Conservation (phyloP, 2,113 vertebrate genomes). For the Cariama cristata region DNA sequence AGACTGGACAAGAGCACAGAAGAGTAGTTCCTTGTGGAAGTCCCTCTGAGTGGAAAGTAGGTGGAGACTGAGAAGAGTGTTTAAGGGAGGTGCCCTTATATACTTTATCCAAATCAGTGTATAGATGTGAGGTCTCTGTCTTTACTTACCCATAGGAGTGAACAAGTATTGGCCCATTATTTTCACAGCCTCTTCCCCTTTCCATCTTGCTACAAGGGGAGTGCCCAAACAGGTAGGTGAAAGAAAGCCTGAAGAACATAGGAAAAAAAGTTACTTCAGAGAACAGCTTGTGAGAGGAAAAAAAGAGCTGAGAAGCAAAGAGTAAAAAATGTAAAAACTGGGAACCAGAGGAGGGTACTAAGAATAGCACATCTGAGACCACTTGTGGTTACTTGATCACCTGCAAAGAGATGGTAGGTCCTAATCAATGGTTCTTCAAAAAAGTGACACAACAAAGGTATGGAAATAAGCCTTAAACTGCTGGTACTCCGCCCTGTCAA, state of each 20-base stretch:
- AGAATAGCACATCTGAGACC: background rate
- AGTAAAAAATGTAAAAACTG: background rate
- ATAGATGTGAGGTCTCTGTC: background rate
- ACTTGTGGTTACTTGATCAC: background rate
- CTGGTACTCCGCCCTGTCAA: background rate
- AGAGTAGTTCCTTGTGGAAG: background rate
- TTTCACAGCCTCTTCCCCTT: background rate
- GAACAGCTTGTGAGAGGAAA: accelerated
- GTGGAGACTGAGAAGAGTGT: background rate
- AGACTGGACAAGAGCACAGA: background rate
- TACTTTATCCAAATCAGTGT: background rate
- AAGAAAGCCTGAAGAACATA: background rate
- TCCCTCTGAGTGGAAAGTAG: background rate
- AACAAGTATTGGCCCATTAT: background rate
- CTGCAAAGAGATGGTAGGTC: background rate
- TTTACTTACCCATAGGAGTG: background rate
- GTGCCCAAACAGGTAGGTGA: background rate
- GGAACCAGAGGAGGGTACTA: background rate
- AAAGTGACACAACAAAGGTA: background rate
- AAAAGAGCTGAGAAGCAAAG: background rate
- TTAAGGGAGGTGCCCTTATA: background rate
- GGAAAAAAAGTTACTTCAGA: background rate
- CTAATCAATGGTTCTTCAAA: background rate
- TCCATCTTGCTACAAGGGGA: background rate
- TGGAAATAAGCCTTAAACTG: background rate